These are phyloP conservation scores for Cariama cristata DNA, from an alignment of 2,113 vertebrate genomes.

Conservation along the genomic window DNA sequence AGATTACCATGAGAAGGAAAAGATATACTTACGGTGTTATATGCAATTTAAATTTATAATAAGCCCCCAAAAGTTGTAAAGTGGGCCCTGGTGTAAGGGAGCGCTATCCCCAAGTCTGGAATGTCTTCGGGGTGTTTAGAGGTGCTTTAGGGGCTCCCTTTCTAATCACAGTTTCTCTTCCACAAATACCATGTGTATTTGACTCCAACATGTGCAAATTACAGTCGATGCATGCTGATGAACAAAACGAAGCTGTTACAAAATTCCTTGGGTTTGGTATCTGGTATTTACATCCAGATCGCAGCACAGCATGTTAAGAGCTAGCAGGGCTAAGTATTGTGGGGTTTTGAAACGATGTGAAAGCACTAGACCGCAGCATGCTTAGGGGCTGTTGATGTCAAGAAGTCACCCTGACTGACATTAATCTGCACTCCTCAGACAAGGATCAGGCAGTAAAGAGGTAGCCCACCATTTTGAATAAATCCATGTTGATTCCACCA, in stretches of 20 bases:
- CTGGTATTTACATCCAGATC: neutral
- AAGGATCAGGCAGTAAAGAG: neutral
- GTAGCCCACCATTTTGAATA: neutral
- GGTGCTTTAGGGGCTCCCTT: neutral
- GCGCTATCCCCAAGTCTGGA: neutral
- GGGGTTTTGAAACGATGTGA: neutral
- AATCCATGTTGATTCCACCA: neutral
- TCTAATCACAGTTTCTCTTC: neutral
- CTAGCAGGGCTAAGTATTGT: too few relatives aligned
- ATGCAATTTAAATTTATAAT: neutral
- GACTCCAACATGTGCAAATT: neutral
- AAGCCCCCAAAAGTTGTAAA: neutral
- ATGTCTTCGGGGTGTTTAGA: neutral
- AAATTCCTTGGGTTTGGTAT: neutral
- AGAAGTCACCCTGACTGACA: neutral
- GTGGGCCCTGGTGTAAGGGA: neutral
- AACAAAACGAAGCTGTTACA: neutral
- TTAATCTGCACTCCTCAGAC: neutral
- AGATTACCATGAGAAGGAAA: neutral
- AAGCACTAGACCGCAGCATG: neutral
- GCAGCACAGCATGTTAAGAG: accelerated
- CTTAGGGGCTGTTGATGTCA: neutral
- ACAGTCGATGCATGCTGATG: neutral
- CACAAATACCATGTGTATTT: neutral
- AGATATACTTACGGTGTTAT: neutral